Percentiles rank a stretch among this genome's conserved stretches.
Evolutionary conservation across 2,113 vertebrate genomes (phyloP).

Genomic region (Castor canadensis): DNA sequence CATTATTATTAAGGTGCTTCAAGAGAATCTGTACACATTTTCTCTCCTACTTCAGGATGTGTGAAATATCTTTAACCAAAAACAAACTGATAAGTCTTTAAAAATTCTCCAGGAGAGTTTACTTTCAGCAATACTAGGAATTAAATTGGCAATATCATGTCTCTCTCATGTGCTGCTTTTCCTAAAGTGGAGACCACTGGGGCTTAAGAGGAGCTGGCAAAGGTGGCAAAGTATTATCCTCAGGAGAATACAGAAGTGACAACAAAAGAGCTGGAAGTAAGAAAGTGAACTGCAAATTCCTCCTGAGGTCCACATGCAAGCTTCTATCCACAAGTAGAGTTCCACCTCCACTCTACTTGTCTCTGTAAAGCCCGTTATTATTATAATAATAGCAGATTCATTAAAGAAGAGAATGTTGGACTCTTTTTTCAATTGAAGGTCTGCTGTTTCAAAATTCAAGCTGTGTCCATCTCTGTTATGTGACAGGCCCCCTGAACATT

Average conservation of each 20-base stretch:
- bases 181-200: not conserved
- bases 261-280: not conserved
- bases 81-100: conserved; percentile 38
- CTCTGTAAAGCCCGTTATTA: conserved; percentile 26
- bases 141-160: not conserved
- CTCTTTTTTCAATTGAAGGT: conserved; percentile 3
- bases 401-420: conserved; percentile 56
- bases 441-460: conserved; percentile 54
- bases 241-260: not conserved
- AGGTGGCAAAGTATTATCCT: not conserved
- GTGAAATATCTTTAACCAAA: conserved; percentile 39
- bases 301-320: not conserved
- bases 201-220: not conserved
- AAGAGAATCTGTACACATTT: not conserved
- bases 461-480: conserved; percentile 15
- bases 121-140: not conserved
- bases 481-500: conserved; percentile 61
- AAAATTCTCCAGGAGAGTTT: conserved; percentile 25
- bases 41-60: not conserved
- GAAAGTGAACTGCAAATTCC: not conserved
- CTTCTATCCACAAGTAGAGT: not conserved
- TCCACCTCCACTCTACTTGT: not conserved
- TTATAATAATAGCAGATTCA: conserved; percentile 54
- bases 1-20: conserved; percentile 24
- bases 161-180: conserved; percentile 8